A percentile compares a stretch with the other conserved stretches of the same genome.
Conservation (phyloP, 2,888 invertebrate genomes). For the Trissolcus brochymenae region DNA sequence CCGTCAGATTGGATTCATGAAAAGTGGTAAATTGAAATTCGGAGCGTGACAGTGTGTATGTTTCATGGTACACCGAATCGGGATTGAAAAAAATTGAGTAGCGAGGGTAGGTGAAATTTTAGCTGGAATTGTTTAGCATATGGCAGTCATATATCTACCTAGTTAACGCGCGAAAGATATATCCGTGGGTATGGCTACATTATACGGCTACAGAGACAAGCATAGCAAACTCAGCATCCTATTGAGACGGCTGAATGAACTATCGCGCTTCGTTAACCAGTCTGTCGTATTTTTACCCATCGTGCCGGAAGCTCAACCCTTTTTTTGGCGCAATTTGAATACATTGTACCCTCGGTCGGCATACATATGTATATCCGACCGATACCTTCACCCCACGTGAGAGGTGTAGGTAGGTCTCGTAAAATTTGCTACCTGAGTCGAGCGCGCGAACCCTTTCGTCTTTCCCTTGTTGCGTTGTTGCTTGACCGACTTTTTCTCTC, state of each 20-base stretch:
- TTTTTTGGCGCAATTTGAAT: conserved; percentile 75
- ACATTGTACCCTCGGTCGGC: conserved; percentile 75
- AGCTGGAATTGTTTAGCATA: conserved; percentile 57
- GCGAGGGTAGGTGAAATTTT: conserved; percentile 52
- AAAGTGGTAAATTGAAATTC: background rate
- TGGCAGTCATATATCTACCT: conserved; percentile 61
- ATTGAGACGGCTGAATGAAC: conserved; percentile 75
- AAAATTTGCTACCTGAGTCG: conserved; percentile 73
- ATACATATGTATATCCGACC: conserved; percentile 76
- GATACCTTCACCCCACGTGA: conserved; percentile 65
- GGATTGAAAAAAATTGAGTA: conserved; percentile 36
- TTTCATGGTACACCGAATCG: conserved; percentile 23
- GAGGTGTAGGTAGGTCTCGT: conserved; percentile 58
- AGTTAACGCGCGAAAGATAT: conserved; percentile 63
- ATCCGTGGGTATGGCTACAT: conserved; percentile 59
- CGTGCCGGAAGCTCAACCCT: conserved; percentile 73
- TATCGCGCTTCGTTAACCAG: conserved; percentile 77
- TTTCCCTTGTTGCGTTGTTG: conserved; percentile 66
- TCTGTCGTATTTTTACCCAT: conserved; percentile 76
- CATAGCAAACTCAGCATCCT: conserved; percentile 72
- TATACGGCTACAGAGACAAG: conserved; percentile 58
- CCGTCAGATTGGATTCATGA: no score
- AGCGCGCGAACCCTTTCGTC: conserved; percentile 61
- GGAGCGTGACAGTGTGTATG: background rate
- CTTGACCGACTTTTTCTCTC: conserved; percentile 74